Percentiles rank a stretch among this genome's conserved stretches.
Conservation (phyloP, 2,888 invertebrate species). For the Drosophila anomelani region DNA sequence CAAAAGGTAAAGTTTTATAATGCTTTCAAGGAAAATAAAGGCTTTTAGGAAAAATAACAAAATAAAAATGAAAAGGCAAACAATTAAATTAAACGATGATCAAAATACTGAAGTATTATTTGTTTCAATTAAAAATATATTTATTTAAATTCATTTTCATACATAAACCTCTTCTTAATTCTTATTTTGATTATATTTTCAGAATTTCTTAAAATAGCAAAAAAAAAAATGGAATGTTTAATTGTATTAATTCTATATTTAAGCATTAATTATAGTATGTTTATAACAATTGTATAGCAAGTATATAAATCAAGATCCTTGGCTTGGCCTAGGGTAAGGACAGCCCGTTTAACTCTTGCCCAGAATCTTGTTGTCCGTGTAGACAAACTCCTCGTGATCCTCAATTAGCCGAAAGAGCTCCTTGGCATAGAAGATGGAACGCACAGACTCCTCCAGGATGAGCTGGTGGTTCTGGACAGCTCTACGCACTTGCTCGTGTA, state of each 20-base stretch:
- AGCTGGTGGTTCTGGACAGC: constrained; percentile 56
- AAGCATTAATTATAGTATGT: background rate
- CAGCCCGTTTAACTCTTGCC: background rate
- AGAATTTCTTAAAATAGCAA: background rate
- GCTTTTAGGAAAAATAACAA: too few species aligned
- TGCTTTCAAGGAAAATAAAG: background rate
- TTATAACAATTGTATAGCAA: background rate
- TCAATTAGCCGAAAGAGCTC: constrained; percentile 65
- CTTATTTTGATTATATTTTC: background rate
- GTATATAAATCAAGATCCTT: background rate
- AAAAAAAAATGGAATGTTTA: too few species aligned
- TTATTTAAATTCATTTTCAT: background rate
- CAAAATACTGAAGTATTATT: background rate
- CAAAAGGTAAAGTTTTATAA: background rate
- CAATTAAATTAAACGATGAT: too few species aligned
- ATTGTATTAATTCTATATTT: background rate
- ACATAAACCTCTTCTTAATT: background rate
- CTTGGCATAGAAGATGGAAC: constrained; percentile 75
- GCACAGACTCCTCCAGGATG: constrained; percentile 71
- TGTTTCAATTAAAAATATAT: background rate
- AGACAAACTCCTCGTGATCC: constrained; percentile 57
- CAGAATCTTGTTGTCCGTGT: constrained; percentile 42
- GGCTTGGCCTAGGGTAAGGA: constrained; percentile 11
- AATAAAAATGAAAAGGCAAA: too few species aligned
- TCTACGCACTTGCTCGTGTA: constrained; percentile 66